A percentile compares a stretch with the other conserved stretches of the same genome.
Evolutionary conservation across 2,888 invertebrate genomes (phyloP).

Genomic region (Sturmia bella): DNA sequence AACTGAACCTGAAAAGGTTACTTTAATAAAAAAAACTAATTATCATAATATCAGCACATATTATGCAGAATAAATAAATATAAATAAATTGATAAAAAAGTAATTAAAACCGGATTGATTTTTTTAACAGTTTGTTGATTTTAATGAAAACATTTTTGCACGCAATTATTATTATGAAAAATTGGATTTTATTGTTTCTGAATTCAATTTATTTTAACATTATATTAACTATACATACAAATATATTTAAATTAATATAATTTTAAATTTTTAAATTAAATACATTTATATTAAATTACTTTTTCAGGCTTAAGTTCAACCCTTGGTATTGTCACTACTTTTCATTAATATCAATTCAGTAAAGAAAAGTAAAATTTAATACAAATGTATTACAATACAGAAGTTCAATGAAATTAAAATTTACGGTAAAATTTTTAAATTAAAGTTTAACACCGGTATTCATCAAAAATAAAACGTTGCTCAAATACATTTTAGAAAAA

Average conservation of each 20-base stretch:
- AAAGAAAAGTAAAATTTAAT: too few relatives aligned
- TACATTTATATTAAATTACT: too few relatives aligned
- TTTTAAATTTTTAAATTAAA: too few relatives aligned
- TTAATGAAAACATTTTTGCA: constrained; percentile 18
- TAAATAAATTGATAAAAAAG: neutral
- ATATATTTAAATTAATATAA: neutral
- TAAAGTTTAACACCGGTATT: too few relatives aligned
- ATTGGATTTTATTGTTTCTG: constrained; percentile 34
- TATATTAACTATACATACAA: constrained; percentile 6
- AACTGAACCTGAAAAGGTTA: neutral
- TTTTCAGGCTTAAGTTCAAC: too few relatives aligned
- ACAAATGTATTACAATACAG: too few relatives aligned
- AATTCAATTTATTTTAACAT: constrained; percentile 9
- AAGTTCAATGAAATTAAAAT: too few relatives aligned
- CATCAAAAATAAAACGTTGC: too few relatives aligned
- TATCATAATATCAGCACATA: constrained; percentile 11
- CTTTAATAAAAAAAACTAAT: neutral
- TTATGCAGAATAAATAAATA: neutral
- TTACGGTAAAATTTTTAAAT: too few relatives aligned
- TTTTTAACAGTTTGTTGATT: constrained; percentile 12
- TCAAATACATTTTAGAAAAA: too few relatives aligned
- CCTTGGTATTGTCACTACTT: too few relatives aligned
- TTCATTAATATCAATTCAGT: too few relatives aligned
- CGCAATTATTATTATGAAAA: constrained; percentile 42
- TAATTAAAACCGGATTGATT: constrained; percentile 22